Evolutionary conservation across 53 echinoderm and acorn worm genomes (phyloP).

Genomic region (Temnopleurus reevesii): DNA sequence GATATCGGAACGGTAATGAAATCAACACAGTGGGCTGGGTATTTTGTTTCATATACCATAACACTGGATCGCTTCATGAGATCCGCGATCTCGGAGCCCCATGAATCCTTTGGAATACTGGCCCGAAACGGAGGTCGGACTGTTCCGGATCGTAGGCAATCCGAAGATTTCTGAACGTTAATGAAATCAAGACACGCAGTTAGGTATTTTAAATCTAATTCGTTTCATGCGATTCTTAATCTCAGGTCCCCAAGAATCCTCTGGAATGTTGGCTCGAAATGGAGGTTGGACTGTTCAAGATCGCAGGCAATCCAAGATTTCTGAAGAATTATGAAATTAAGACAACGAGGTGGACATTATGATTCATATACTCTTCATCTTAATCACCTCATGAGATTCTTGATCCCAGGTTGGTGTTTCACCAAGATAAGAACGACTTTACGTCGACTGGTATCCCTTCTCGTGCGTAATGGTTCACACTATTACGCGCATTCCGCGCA

Average conservation of each 20-base stretch:
- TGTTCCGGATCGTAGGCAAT: constrained; percentile 9
- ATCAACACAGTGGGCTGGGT: too few species aligned
- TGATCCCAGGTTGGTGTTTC: not conserved
- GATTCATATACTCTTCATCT: too few species aligned
- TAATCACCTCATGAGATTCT: not conserved
- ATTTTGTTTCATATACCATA: too few species aligned
- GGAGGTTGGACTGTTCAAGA: constrained; percentile 1
- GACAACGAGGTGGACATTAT: too few species aligned
- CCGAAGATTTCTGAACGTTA: constrained; percentile 50
- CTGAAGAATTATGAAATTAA: constrained; percentile 6
- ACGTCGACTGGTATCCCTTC: not conserved
- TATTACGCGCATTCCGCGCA: too few species aligned
- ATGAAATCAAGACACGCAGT: too few species aligned
- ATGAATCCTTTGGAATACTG: constrained; percentile 22
- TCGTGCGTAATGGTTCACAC: not conserved
- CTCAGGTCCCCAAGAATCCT: constrained; percentile 48
- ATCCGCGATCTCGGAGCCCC: constrained; percentile 58
- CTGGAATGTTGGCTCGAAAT: constrained; percentile 60
- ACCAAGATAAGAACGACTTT: not conserved
- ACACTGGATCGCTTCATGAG: constrained; percentile 61
- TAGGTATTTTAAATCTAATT: too few species aligned
- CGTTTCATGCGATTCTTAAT: constrained; percentile 57
- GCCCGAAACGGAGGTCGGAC: constrained; percentile 63
- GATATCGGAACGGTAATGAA: too few species aligned
- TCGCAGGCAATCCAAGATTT: constrained; percentile 47